Evolutionary conservation across 2,888 invertebrate genomes (phyloP).

Genomic region (Brachyopa scutellaris): DNA sequence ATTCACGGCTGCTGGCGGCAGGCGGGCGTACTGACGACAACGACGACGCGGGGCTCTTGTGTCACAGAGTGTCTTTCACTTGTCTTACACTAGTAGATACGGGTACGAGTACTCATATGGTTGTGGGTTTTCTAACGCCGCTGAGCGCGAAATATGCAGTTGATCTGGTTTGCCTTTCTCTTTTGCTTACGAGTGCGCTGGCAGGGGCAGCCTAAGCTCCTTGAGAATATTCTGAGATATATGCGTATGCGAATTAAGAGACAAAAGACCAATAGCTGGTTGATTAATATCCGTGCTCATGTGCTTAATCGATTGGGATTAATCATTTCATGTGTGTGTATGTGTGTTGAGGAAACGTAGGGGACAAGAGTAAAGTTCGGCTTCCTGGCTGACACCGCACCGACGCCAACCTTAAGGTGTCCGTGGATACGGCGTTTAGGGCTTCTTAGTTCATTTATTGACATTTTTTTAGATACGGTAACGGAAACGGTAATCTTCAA

Average conservation of each 20-base stretch:
- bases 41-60: too few species aligned
- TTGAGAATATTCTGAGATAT: conserved; percentile 63
- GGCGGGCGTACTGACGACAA: conserved; percentile 67
- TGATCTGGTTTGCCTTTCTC: conserved; percentile 72
- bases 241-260: conserved; percentile 42
- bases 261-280: conserved; percentile 62
- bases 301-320: conserved; percentile 69
- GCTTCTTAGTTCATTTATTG: too few species aligned
- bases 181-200: conserved; percentile 42
- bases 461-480: too few species aligned
- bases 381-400: too few species aligned
- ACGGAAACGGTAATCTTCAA: too few species aligned
- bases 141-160: conserved; percentile 64
- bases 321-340: too few species aligned
- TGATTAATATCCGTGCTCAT: conserved; percentile 70
- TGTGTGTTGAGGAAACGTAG: too few species aligned
- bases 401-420: too few species aligned
- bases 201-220: conserved; percentile 41
- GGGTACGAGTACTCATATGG: neutral
- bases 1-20: conserved; percentile 55
- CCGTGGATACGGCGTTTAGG: too few species aligned
- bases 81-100: conserved; percentile 53
- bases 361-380: conserved; percentile 39
- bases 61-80: conserved; percentile 67
- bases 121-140: conserved; percentile 55